Base-by-base conservation (phyloP, 2,113 vertebrate genomes). In the Sigmodon hispidus region DNA sequence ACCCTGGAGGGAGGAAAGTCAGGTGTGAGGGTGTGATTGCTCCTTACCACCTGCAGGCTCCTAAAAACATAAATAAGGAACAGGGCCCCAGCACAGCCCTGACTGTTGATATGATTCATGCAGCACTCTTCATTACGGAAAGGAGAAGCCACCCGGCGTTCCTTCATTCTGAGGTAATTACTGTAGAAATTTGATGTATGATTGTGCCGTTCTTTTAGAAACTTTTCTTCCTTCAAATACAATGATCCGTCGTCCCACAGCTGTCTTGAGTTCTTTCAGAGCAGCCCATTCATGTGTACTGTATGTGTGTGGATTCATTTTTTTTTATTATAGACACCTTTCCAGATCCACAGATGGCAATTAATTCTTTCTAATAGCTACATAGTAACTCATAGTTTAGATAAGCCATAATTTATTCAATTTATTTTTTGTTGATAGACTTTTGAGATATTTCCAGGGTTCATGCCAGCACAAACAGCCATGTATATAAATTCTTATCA, bases 381-480 rank as follows among this genome's bases (percentile, higher is more conserved):
- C 48, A 45, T 17, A 59, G 72, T 31, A 81, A 50, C 67, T 72
- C 73, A 55, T 72, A 40, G 55, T 86, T 92, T 92, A 87, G 73
- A 67, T 52, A 81, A 89, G 67, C 29, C 59, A 45, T 61, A 61
- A 87, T 75, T 87, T 90, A 76, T 65, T 89, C 70, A 69, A 1
- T 77, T 61, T 29, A 48, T 81, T 90, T 90, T 45, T 73, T 61
- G 26, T 52, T 90, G 70, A 90, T 75, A 43, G 75, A 75, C 40
- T 81, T 90, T 81, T 81, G 69, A 36, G 73, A 65, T 90, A 17
- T 43, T 87, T 81, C 34, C 13, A 75, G 26, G n/a, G 84, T 89
- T 79, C 45, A 26, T 89, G 72, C 59, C 79, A 89, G 77, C 59
- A 36, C 29, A 69, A 52, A 76, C 7, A 73, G 19, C 52, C 70